Conservation (phyloP, 2,797 vertebrate genomes). For the Diceros bicornis region DNA sequence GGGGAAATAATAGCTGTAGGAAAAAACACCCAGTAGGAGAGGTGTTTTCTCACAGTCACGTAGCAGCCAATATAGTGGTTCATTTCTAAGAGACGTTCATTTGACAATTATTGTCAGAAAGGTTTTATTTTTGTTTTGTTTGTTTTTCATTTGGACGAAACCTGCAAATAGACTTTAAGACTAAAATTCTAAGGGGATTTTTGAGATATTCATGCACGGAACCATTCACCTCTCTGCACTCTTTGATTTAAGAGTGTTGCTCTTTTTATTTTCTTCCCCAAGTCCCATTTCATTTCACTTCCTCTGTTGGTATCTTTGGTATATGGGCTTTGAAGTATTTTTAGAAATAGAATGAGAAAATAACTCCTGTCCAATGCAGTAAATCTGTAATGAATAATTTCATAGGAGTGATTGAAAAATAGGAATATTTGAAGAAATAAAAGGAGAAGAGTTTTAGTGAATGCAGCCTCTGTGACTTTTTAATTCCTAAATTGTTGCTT, state of each 20-base stretch:
- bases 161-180: conserved; percentile 65
- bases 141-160: conserved; percentile 71
- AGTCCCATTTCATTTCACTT: conserved; percentile 83
- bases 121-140: conserved; percentile 55
- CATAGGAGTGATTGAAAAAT: conserved; percentile 80
- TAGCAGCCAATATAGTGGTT: neutral
- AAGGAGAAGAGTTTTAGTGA: conserved; percentile 80
- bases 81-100: conserved; percentile 51
- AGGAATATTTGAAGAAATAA: conserved; percentile 83
- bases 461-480: conserved; percentile 86
- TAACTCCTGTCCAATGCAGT: conserved; percentile 82
- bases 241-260: conserved; percentile 68
- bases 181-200: conserved; percentile 36
- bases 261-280: conserved; percentile 19
- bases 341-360: conserved; percentile 86
- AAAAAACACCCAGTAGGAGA: neutral
- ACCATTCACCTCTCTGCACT: conserved; percentile 68
- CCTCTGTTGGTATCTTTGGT: conserved; percentile 73
- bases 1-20: neutral
- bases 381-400: conserved; percentile 82
- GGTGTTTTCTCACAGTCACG: neutral
- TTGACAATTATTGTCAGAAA: neutral
- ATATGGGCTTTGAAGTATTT: conserved; percentile 85
- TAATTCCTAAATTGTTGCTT: conserved; percentile 78
- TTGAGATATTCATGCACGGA: conserved; percentile 67